Conservation (phyloP, 2,888 invertebrate genomes). For the Cerastis leucographa region DNA sequence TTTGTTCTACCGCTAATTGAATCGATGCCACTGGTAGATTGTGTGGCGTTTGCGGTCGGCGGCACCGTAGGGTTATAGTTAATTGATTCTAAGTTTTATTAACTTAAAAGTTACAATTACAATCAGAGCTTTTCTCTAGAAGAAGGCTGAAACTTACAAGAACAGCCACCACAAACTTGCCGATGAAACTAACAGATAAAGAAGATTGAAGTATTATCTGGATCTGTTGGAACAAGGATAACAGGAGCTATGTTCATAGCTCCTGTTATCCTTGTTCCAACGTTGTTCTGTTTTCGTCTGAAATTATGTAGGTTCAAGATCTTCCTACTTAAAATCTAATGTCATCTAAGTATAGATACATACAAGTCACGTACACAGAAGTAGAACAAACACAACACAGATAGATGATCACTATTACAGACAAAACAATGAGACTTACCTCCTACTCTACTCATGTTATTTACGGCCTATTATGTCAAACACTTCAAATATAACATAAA, state of each 20-base stretch:
- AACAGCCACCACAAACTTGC: not conserved
- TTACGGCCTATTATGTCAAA: not conserved
- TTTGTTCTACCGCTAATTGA: constrained; percentile 89
- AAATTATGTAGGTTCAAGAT: not conserved
- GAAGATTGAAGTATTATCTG: not conserved
- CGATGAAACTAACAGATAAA: not conserved
- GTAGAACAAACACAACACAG: not conserved
- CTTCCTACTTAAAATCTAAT: not conserved
- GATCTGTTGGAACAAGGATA: not conserved
- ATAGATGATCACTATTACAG: not conserved
- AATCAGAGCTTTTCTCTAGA: not conserved
- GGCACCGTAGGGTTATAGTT: constrained; percentile 37
- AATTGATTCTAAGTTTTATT: constrained; percentile 14
- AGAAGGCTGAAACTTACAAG: not conserved
- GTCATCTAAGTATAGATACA: not conserved
- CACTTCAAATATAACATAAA: constrained; percentile 6
- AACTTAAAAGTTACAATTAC: not conserved
- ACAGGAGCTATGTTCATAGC: not conserved
- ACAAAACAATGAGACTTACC: constrained; percentile 9
- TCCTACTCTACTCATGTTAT: constrained; percentile 6
- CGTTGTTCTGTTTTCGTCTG: not conserved
- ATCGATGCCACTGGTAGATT: constrained; percentile 89
- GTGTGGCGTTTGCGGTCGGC: constrained; percentile 54
- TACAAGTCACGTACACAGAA: constrained; percentile 16
- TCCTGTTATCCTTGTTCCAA: too few species aligned